These are phyloP conservation scores for Crepidodera aurea DNA, from an alignment of 2,888 invertebrate species.

Conservation along the genomic window DNA sequence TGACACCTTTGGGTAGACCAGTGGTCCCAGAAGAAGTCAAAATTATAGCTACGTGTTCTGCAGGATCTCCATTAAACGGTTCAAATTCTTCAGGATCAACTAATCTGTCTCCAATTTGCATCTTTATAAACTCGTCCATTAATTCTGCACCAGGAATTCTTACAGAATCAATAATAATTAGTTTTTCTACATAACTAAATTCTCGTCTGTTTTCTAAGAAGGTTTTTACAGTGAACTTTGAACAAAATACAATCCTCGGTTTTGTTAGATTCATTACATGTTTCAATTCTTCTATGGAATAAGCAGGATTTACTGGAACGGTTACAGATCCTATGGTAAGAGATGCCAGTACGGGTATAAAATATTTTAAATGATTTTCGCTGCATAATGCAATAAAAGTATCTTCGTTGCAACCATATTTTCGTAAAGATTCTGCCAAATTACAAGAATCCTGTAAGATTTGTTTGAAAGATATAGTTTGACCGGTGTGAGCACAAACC, in stretches of 20 bases:
- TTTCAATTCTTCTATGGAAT: conserved; percentile 45
- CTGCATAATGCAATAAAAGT: conserved; percentile 48
- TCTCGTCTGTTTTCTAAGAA: conserved; percentile 62
- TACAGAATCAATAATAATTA: conserved; percentile 64
- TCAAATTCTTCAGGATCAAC: conserved; percentile 30
- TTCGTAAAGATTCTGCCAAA: conserved; percentile 46
- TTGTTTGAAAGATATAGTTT: conserved; percentile 42
- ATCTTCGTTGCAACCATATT: conserved; percentile 40
- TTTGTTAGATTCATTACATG: conserved; percentile 71
- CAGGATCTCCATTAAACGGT: conserved; percentile 36
- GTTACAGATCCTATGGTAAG: conserved; percentile 46
- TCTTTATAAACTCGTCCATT: conserved; percentile 29
- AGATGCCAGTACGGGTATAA: conserved; percentile 48
- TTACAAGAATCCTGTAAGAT: conserved; percentile 44
- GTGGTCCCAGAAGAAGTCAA: conserved; percentile 76
- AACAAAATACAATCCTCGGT: conserved; percentile 73
- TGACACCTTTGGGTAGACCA: conserved; percentile 74
- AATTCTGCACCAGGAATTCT: conserved; percentile 27
- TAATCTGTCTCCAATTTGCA: conserved; percentile 5
- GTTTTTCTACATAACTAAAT: conserved; percentile 58
- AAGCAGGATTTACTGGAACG: conserved; percentile 49
- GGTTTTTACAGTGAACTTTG: conserved; percentile 65
- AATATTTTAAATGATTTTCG: conserved; percentile 50
- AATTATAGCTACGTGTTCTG: conserved; percentile 46
- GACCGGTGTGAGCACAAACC: conserved; percentile 47